Conservation (phyloP, 2,113 vertebrate species). For the Elaphurus davidianus region DNA sequence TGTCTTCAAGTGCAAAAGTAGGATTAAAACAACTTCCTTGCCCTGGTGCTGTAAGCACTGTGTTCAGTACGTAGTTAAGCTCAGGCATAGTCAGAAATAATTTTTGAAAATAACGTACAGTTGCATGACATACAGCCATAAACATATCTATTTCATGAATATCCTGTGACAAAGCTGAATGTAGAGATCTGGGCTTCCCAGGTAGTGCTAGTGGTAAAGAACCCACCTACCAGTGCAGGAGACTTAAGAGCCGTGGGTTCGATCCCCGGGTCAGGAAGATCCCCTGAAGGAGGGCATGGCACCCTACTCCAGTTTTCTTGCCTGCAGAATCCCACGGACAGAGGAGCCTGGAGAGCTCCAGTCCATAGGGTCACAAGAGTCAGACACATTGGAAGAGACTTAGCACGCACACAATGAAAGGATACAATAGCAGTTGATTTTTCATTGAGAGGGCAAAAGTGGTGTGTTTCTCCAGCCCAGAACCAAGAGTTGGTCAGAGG, state of each 20-base stretch:
- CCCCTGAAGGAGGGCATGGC: neutral
- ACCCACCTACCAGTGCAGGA: neutral
- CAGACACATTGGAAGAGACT: neutral
- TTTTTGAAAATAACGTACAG: neutral
- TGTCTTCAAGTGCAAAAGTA: neutral
- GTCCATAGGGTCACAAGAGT: neutral
- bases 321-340: neutral
- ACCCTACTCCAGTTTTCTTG: neutral
- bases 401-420: neutral
- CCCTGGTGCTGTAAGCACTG: neutral
- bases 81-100: neutral
- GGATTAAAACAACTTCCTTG: neutral
- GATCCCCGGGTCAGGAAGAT: neutral
- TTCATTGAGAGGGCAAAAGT: neutral
- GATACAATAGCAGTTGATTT: neutral
- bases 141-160: neutral
- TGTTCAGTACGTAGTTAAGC: neutral
- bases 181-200: neutral
- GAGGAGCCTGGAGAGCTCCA: neutral
- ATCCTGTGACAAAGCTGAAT: neutral
- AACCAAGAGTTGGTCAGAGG: neutral
- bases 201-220: neutral
- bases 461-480: constrained; percentile 4
- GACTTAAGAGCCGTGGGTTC: neutral
- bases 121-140: neutral